Percentiles rank a stretch among this genome's conserved stretches.
Evolutionary conservation across 2,113 vertebrate genomes (phyloP).

Genomic region (Chrysemys picta): DNA sequence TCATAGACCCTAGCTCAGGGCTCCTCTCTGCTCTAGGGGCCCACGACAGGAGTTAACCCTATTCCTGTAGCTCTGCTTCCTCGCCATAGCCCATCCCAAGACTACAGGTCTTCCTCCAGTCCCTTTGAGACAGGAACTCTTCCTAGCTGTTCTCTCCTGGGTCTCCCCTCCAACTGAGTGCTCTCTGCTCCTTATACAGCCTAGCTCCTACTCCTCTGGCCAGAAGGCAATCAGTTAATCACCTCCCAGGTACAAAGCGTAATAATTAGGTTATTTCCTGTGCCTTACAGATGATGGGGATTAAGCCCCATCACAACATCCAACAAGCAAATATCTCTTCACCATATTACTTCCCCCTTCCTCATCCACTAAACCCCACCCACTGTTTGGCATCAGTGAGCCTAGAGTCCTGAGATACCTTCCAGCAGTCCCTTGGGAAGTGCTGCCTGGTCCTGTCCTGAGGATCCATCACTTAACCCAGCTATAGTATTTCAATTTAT

Average conservation of each 20-base stretch:
- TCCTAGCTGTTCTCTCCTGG: neutral
- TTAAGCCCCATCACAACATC: neutral
- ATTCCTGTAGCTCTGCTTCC: no score
- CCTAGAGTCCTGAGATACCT: neutral
- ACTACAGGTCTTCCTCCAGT: neutral
- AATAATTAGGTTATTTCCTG: neutral
- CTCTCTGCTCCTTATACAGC: neutral
- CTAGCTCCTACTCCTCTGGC: neutral
- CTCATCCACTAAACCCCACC: neutral
- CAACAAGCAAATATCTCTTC: neutral
- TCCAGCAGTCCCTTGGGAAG: neutral
- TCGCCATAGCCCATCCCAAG: no score
- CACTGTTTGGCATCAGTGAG: neutral
- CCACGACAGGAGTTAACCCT: no score
- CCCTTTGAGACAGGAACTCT: neutral
- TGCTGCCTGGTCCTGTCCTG: neutral
- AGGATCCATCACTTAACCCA: neutral
- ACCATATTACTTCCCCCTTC: neutral
- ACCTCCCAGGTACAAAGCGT: neutral
- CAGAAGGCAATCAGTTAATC: neutral
- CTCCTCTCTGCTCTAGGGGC: no score
- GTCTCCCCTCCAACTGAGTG: neutral
- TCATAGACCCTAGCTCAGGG: no score
- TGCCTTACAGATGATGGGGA: no score
- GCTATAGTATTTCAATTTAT: fast-evolving